These are phyloP conservation scores for Pangasius djambal DNA, from an alignment of 2,797 vertebrate genomes.

Conservation along the genomic window DNA sequence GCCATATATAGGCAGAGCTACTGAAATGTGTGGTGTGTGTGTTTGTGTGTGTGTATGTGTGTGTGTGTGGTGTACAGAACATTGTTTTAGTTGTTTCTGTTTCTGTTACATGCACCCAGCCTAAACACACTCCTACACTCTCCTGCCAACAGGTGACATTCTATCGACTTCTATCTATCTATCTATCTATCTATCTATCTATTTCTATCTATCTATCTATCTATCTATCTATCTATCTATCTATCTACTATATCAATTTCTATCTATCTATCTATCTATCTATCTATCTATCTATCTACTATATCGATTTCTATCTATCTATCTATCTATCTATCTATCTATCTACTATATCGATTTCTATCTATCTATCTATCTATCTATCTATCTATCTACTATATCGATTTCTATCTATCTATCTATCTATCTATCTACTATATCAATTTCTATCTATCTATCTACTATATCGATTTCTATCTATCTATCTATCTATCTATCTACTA, in stretches of 20 bases:
- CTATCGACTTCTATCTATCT: not conserved
- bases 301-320: not conserved
- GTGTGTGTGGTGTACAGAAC: not conserved
- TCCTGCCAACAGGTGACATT: not conserved
- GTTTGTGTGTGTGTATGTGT: not conserved
- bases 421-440: not conserved
- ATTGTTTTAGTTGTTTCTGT: not conserved
- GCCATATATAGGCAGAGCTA: constrained; percentile 34
- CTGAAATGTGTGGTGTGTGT: not conserved
- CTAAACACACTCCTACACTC: not conserved
- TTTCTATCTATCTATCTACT: too few relatives aligned
- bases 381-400: not conserved
- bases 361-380: not conserved
- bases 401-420: not conserved
- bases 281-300: not conserved
- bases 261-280: not conserved
- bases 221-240: not conserved
- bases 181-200: too few relatives aligned
- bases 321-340: constrained; percentile 1
- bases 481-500: not conserved
- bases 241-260: not conserved
- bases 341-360: not conserved
- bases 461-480: not conserved
- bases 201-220: not conserved
- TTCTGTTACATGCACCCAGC: not conserved